Base-by-base conservation (phyloP, 1,140 invertebrate species). In the Eumeta japonica region DNA sequence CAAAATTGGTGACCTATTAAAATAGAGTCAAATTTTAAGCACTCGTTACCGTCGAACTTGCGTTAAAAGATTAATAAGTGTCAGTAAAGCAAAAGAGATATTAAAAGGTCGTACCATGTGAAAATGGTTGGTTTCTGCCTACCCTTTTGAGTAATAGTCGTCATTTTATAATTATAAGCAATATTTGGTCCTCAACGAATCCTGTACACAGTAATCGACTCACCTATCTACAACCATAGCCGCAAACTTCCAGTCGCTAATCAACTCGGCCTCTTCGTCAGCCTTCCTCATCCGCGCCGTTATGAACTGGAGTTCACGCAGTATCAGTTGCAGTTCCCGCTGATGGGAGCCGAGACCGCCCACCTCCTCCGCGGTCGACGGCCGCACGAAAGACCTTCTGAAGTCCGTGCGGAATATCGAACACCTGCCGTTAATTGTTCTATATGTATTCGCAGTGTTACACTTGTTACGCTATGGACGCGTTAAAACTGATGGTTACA, bases 171-270 rank as follows among this genome's bases (percentile, higher is more conserved):
- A n/a, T n/a, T n/a, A n/a, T n/a, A n/a, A n/a, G n/a, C n/a, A n/a
- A n/a, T n/a, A n/a, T n/a, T n/a, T n/a, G n/a, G n/a, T n/a, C n/a
- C n/a, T n/a, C n/a, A n/a, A n/a, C n/a, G 29, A 9, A 27, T 27
- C 24, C 9, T n/a, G n/a, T n/a, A 27, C 11, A 35, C 15, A 34
- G 11, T 15, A 12, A 3, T 24, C 0, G 45, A 24, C 38, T 46
- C 45, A 85, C 84, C 84, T 84, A 79, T 98, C 96, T 56, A 99
- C 92, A 52, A 98, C 96, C 93, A 98, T 92, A 45, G 96, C 96
- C 36, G 97, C 96, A 74, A 98, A 99, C 73, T 98, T 98, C 97
- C 97, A 99, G 70, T 99, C 96, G 65, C 86, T 90, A 45, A 93
- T 92, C 30, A 94, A 81, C 58, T 94, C 91, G n/a, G 88, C 84